Evolutionary conservation across 2,888 invertebrate species (phyloP).

Genomic region (Lamellibrachia columna): DNA sequence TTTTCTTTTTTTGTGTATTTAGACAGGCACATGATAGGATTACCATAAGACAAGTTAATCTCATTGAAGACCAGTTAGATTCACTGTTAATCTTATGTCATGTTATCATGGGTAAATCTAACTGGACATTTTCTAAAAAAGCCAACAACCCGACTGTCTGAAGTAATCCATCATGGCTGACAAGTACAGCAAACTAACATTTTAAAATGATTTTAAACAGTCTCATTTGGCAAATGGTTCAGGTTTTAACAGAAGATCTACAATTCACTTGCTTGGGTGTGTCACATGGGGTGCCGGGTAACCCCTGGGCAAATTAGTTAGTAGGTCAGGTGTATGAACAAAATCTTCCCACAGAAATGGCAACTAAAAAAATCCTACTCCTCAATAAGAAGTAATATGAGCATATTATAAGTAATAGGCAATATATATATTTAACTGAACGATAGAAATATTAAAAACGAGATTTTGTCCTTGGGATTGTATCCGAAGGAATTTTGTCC

Average conservation of each 20-base stretch:
- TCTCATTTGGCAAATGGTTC: not conserved
- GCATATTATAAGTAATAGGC: too few species aligned
- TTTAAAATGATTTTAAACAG: not conserved
- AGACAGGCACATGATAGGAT: not conserved
- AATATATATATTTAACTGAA: too few species aligned
- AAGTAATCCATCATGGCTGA: not conserved
- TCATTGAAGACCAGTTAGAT: not conserved
- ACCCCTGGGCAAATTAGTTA: not conserved
- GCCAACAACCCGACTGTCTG: not conserved
- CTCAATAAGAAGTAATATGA: too few species aligned
- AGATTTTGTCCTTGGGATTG: too few species aligned
- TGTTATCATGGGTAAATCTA: not conserved
- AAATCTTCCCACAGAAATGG: not conserved
- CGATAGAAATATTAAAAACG: too few species aligned
- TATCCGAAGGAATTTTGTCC: too few species aligned
- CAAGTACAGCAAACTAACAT: not conserved
- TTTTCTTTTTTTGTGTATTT: not conserved
- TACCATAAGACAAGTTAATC: not conserved
- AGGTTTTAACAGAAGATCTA: not conserved
- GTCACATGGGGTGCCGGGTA: not conserved
- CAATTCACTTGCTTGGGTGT: not conserved
- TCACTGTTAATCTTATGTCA: not conserved
- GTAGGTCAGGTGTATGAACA: not conserved
- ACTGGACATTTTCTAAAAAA: not conserved
- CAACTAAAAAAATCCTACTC: too few species aligned